Evolutionary conservation across 2,113 vertebrate species (phyloP).

Genomic region (Pleuronectes platessa): DNA sequence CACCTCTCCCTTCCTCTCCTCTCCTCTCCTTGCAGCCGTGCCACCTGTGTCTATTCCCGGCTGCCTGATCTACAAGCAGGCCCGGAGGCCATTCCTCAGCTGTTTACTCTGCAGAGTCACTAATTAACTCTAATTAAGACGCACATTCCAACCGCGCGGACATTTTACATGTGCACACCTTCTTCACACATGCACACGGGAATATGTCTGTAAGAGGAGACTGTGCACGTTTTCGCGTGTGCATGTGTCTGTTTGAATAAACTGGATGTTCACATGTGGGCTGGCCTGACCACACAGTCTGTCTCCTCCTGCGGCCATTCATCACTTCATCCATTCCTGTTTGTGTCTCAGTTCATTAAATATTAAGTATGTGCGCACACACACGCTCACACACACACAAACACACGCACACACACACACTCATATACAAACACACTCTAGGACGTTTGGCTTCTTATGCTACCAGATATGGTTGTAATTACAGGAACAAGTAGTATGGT

Average conservation of each 20-base stretch:
- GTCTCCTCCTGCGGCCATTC: slow-evolving; percentile 47
- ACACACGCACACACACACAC: not conserved
- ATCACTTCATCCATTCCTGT: slow-evolving; percentile 54
- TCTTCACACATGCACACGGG: slow-evolving; percentile 38
- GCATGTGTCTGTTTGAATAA: slow-evolving; percentile 26
- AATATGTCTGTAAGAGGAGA: slow-evolving; percentile 23
- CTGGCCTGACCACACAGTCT: slow-evolving; percentile 53
- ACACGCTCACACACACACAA: not conserved
- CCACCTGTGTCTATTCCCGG: slow-evolving; percentile 60
- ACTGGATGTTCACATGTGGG: slow-evolving; percentile 47
- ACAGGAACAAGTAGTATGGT: slow-evolving; percentile 32
- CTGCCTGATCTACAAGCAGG: slow-evolving; percentile 46
- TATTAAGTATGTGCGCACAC: slow-evolving; percentile 32
- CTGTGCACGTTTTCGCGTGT: slow-evolving; percentile 8
- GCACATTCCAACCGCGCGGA: slow-evolving; percentile 57
- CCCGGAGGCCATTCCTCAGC: slow-evolving; percentile 56
- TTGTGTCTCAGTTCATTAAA: slow-evolving; percentile 63
- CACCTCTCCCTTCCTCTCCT: not conserved
- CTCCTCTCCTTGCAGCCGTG: slow-evolving; percentile 13
- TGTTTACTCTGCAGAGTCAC: slow-evolving; percentile 64
- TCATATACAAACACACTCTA: not conserved
- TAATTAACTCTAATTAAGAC: slow-evolving; percentile 75
- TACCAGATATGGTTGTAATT: slow-evolving; percentile 59
- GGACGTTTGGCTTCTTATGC: slow-evolving; percentile 26
- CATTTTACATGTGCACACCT: slow-evolving; percentile 41